phyloP scores from a whole-genome alignment of 2,797 vertebrate species.

The Dermochelys coriacea region DNA sequence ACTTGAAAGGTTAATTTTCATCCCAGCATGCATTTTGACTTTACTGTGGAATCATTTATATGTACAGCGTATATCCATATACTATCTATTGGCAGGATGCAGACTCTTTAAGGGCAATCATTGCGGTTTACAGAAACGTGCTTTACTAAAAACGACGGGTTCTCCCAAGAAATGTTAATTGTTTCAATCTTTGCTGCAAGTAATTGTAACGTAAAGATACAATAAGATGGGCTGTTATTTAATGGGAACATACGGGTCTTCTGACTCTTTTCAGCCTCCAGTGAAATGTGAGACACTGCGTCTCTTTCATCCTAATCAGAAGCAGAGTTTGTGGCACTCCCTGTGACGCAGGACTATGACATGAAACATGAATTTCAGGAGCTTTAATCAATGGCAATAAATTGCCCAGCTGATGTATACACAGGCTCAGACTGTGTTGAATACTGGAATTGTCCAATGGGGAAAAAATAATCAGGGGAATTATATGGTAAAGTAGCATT shows the following conservation, averaged over 20 bases:
- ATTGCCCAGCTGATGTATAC: neutral
- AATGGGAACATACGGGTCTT: neutral
- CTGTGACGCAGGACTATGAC: neutral
- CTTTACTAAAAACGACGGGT: neutral
- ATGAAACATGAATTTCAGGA: constrained; percentile 27
- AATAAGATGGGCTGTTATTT: constrained; percentile 3
- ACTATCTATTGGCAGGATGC: neutral
- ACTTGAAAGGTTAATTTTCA: neutral
- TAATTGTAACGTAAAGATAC: constrained; percentile 28
- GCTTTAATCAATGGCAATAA: constrained; percentile 29
- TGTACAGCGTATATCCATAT: neutral
- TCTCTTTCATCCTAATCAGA: constrained; percentile 64
- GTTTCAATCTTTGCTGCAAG: constrained; percentile 1
- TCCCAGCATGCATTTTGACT: neutral
- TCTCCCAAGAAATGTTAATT: constrained; percentile 3
- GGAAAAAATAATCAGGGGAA: neutral
- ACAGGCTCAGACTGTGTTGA: neutral
- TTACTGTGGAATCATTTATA: neutral
- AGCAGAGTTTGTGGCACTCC: constrained; percentile 39
- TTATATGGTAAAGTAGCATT: neutral
- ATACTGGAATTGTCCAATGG: neutral
- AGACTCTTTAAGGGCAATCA: neutral
- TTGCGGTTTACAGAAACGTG: neutral
- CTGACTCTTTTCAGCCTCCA: constrained; percentile 55
- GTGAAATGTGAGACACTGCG: constrained; percentile 54